Percentiles rank a stretch among this genome's conserved stretches.
Conservation (phyloP, 2,113 vertebrate species). For the rabbit (Oryctolagus cuniculus) region DNA sequence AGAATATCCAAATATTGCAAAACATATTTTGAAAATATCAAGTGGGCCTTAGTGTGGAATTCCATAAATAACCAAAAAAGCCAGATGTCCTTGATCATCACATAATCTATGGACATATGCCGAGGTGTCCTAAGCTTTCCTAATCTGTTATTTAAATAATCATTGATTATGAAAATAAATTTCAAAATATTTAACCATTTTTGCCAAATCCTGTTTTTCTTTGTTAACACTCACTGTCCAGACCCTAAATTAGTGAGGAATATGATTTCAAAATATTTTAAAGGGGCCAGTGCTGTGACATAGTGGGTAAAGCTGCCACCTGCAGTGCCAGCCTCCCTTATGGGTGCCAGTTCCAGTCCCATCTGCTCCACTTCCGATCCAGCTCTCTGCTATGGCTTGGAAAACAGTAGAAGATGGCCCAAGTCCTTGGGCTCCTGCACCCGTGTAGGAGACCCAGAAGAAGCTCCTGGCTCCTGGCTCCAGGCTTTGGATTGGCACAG, state of each 20-base stretch:
- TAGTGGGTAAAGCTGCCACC: no score
- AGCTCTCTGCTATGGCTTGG: no score
- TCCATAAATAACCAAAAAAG: slow-evolving; percentile 65
- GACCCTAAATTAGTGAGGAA: neutral
- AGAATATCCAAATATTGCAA: slow-evolving; percentile 70
- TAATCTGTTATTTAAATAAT: slow-evolving; percentile 61
- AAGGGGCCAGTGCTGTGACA: neutral
- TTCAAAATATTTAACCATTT: slow-evolving; percentile 57
- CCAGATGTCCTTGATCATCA: slow-evolving; percentile 76
- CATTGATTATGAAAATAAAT: slow-evolving; percentile 46
- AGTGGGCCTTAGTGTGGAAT: slow-evolving; percentile 57
- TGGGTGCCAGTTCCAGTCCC: no score
- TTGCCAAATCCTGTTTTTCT: slow-evolving; percentile 51
- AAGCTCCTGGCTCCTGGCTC: no score
- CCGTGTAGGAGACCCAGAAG: no score
- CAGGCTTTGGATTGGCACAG: no score
- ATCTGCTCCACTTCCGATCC: no score
- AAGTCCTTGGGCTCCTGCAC: no score
- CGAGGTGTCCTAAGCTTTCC: slow-evolving; percentile 60
- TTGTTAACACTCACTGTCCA: slow-evolving; percentile 18
- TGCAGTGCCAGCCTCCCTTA: no score
- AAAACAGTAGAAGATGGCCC: no score
- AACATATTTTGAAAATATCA: slow-evolving; percentile 75
- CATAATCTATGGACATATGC: slow-evolving; percentile 49
- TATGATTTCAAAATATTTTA: slow-evolving; percentile 31